Percentiles rank a stretch among this genome's conserved stretches.
phyloP scores from a whole-genome alignment of 2,797 vertebrate genomes.

The Sebastes hubbsi region DNA sequence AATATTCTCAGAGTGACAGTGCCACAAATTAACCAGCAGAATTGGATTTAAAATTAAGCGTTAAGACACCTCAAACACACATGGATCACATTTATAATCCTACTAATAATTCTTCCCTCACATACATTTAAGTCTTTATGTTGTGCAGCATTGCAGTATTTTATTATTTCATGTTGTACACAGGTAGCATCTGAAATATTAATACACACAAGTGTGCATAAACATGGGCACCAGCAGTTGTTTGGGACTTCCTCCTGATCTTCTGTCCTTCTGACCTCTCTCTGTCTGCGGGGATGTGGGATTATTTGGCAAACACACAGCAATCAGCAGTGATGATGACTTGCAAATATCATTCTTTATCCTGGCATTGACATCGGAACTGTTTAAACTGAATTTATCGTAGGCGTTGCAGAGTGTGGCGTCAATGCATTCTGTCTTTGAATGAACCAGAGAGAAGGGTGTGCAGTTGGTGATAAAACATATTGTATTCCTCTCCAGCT shows the following conservation, averaged over 20 bases:
- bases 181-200: not conserved
- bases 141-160: not conserved
- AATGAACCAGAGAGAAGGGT: not conserved
- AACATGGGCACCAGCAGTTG: not conserved
- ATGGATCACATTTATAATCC: slow-evolving; percentile 34
- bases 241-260: not conserved
- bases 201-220: not conserved
- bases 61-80: slow-evolving; percentile 43
- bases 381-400: not conserved
- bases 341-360: slow-evolving; percentile 8
- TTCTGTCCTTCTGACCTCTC: slow-evolving; percentile 9
- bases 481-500: slow-evolving; percentile 30
- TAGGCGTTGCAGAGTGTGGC: not conserved
- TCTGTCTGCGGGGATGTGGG: not conserved
- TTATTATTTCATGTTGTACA: slow-evolving; percentile 4
- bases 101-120: not conserved
- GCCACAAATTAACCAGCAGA: slow-evolving; percentile 53
- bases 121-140: slow-evolving; percentile 2
- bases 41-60: slow-evolving; percentile 50
- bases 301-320: slow-evolving; percentile 13
- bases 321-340: not conserved
- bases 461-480: slow-evolving; percentile 11
- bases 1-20: slow-evolving; percentile 56
- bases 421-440: not conserved
- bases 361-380: slow-evolving; percentile 1